phyloP scores from a whole-genome alignment of 1,140 invertebrate species.

The Cepaea nemoralis region DNA sequence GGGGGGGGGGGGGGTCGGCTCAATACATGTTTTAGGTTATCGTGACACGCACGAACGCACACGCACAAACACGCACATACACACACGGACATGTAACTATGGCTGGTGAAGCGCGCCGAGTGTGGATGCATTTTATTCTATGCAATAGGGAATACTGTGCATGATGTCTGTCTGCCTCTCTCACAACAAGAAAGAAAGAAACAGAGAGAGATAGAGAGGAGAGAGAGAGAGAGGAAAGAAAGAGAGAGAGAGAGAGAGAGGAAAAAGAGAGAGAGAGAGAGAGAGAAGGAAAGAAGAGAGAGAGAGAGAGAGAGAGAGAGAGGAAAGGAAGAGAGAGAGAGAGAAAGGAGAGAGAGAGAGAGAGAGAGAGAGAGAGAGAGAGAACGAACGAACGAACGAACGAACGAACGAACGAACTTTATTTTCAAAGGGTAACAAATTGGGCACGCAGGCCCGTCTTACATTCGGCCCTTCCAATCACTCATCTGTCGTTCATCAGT shows the following conservation, averaged over 20 bases:
- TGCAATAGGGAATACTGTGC: background rate
- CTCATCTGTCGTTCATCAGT: no score
- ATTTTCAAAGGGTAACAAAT: no score
- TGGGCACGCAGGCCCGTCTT: no score
- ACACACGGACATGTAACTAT: no score
- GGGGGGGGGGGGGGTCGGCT: no score
- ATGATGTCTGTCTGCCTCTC: background rate
- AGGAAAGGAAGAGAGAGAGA: slow-evolving; percentile 2
- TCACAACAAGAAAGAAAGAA: background rate
- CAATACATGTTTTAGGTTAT: no score
- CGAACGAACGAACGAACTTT: no score
- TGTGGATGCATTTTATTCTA: background rate
- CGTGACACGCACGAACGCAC: no score
- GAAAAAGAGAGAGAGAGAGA: background rate
- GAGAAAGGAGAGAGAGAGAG: slow-evolving; percentile 39
- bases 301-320: background rate
- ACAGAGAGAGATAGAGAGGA: background rate
- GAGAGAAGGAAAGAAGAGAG: background rate
- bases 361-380: slow-evolving; percentile 38
- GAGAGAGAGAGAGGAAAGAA: background rate
- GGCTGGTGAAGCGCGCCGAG: no score
- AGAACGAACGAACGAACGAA: no score
- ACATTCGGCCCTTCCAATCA: no score
- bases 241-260: slow-evolving; percentile 6
- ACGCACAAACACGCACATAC: no score